These are phyloP conservation scores for Lepeophtheirus nordmannii DNA, from an alignment of 2,888 invertebrate genomes.

Conservation along the genomic window DNA sequence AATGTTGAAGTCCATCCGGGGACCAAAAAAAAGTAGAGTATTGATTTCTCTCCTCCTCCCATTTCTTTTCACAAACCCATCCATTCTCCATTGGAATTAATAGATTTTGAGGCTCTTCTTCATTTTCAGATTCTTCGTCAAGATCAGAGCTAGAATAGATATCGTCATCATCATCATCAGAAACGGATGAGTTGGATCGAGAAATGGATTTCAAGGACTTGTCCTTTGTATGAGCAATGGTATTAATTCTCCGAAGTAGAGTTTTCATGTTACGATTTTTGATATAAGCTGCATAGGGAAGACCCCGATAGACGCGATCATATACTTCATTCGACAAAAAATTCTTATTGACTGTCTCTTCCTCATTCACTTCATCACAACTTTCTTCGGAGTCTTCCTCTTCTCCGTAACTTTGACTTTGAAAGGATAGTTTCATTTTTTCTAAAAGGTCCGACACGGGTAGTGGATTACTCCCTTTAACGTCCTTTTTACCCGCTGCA, in stretches of 20 bases:
- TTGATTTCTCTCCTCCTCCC: not conserved
- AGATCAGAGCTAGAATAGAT: not conserved
- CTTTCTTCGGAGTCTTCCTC: not conserved
- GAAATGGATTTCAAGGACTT: too few relatives aligned
- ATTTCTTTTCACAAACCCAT: constrained; percentile 20
- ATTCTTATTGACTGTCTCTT: not conserved
- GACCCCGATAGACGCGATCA: not conserved
- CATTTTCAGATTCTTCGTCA: not conserved
- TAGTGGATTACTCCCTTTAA: not conserved
- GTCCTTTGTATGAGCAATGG: not conserved
- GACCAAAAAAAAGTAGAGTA: constrained; percentile 21
- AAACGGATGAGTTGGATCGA: too few relatives aligned
- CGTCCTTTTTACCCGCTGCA: too few relatives aligned
- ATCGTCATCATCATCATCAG: constrained; percentile 3
- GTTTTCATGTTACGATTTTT: not conserved
- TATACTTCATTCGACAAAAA: too few relatives aligned
- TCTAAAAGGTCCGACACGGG: not conserved
- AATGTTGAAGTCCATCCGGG: constrained; percentile 10
- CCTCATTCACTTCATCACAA: not conserved
- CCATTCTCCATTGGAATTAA: constrained; percentile 20
- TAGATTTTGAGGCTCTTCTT: constrained; percentile 13
- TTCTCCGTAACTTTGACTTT: not conserved
- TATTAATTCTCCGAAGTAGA: not conserved
- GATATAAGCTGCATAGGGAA: not conserved
- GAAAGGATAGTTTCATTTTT: not conserved